Evolutionary conservation across 2,797 vertebrate species (phyloP).

Genomic region (Pteropus rufus): DNA sequence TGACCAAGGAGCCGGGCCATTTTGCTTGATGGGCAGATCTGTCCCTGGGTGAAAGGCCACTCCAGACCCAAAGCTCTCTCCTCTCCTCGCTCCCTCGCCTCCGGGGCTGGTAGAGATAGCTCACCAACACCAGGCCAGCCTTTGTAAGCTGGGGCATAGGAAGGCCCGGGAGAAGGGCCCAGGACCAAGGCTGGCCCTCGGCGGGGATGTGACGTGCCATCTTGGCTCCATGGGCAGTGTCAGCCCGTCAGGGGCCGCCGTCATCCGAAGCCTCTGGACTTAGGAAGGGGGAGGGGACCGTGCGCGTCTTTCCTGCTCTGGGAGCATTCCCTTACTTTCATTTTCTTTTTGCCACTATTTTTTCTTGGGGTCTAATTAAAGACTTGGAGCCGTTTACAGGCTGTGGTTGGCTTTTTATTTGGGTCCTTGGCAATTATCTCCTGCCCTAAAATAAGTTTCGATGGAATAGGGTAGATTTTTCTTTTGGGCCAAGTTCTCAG

Average conservation of each 20-base stretch:
- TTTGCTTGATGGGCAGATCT: neutral
- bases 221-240: neutral
- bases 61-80: neutral
- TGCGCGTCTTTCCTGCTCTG: constrained; percentile 34
- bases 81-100: neutral
- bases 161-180: neutral
- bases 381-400: constrained; percentile 80
- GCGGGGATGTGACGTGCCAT: no score
- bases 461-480: constrained; percentile 71
- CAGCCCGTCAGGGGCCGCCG: neutral
- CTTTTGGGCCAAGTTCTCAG: constrained; percentile 62
- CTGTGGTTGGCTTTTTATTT: constrained; percentile 84
- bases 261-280: neutral
- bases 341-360: constrained; percentile 79
- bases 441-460: constrained; percentile 82
- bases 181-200: neutral
- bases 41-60: neutral
- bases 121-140: neutral
- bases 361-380: constrained; percentile 84
- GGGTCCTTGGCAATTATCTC: constrained; percentile 83
- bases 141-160: neutral
- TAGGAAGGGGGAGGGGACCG: constrained; percentile 26
- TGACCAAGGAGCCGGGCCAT: neutral
- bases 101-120: neutral
- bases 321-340: constrained; percentile 73